Evolutionary conservation across 2,888 invertebrate genomes (phyloP).

Genomic region (Nysson spinosus): DNA sequence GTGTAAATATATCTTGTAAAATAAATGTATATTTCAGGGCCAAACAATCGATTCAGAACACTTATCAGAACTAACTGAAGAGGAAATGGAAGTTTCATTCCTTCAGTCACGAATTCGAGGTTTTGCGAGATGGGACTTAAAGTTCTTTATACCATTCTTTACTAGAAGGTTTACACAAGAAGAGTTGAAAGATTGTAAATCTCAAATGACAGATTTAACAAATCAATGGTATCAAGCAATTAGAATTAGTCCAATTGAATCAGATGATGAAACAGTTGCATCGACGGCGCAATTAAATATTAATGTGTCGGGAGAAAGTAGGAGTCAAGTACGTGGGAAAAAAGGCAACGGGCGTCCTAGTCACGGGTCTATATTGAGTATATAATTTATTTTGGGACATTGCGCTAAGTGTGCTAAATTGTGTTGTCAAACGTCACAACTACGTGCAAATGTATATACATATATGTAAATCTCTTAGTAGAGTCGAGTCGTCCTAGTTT

Average conservation of each 20-base stretch:
- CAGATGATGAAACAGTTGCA: conserved; percentile 84
- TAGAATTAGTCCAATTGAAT: conserved; percentile 90
- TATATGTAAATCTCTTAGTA: conserved; percentile 19
- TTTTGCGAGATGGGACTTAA: conserved; percentile 94
- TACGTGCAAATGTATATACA: conserved; percentile 24
- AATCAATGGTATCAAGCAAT: conserved; percentile 99
- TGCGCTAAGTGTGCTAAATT: conserved; percentile 39
- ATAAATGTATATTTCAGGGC: conserved; percentile 79
- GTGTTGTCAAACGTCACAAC: conserved; percentile 30
- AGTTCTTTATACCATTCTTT: conserved; percentile 97
- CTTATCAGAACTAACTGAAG: conserved; percentile 94
- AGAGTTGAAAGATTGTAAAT: conserved; percentile 97
- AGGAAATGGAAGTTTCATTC: conserved; percentile 93
- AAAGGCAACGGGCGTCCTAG: conserved; percentile 66
- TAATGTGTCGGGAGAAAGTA: conserved; percentile 56
- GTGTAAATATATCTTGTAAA: not conserved
- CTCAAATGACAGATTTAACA: conserved; percentile 96
- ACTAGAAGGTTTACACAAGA: conserved; percentile 96
- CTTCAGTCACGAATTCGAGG: conserved; percentile 89
- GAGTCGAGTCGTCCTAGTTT: conserved; percentile 7
- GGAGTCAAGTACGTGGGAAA: conserved; percentile 55
- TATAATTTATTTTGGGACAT: conserved; percentile 60
- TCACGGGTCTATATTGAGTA: conserved; percentile 74
- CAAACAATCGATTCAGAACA: conserved; percentile 96
- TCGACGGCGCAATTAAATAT: conserved; percentile 72